Conservation (phyloP, 2,113 vertebrate species). For the Urocynchramus pylzowi region DNA sequence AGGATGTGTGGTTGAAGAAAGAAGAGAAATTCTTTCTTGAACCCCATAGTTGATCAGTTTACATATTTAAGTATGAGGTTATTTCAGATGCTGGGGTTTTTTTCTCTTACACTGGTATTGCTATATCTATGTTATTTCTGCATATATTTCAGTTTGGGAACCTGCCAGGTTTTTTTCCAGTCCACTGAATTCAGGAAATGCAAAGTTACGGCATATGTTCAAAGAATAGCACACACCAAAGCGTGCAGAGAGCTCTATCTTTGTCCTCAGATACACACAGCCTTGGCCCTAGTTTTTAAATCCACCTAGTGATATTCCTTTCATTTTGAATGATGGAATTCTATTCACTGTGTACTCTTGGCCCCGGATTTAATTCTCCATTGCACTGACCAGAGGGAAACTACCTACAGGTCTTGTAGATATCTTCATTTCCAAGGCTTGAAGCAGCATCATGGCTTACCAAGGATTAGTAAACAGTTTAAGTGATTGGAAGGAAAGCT, state of each 20-base stretch:
- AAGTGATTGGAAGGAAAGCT: background rate
- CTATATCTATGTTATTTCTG: slow-evolving; percentile 49
- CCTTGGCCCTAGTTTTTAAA: background rate
- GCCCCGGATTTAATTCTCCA: background rate
- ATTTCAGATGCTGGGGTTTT: background rate
- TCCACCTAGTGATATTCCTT: background rate
- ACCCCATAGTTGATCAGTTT: background rate
- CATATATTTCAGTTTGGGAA: slow-evolving; percentile 18
- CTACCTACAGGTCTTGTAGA: background rate
- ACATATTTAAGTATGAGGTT: background rate
- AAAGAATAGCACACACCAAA: background rate
- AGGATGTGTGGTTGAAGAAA: background rate
- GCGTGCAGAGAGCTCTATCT: background rate
- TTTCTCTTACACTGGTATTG: background rate
- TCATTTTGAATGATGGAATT: background rate
- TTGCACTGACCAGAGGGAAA: background rate
- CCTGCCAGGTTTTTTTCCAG: background rate
- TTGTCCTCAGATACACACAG: slow-evolving; percentile 2
- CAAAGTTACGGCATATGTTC: background rate
- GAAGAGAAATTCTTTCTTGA: slow-evolving; percentile 18
- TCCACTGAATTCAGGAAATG: slow-evolving; percentile 11
- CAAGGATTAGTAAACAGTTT: background rate
- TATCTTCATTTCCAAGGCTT: background rate
- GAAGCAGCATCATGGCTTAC: background rate
- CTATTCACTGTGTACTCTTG: background rate